Evolutionary conservation across 2,888 invertebrate genomes (phyloP).

Genomic region (Pammene fasciana): DNA sequence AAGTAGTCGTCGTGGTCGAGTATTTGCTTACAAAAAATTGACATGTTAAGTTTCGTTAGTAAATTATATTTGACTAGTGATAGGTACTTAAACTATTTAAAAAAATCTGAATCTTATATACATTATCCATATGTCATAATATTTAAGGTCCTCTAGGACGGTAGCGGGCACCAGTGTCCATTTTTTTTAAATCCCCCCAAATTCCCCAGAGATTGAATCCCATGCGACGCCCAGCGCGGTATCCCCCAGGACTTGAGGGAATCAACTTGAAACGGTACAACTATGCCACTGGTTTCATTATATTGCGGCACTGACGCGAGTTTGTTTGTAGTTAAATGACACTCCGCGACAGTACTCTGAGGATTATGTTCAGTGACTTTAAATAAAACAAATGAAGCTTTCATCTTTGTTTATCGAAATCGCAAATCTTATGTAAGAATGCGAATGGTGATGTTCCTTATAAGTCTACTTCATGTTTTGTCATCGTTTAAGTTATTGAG

Average conservation of each 20-base stretch:
- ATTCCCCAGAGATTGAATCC: conserved; percentile 83
- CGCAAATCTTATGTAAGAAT: too few relatives aligned
- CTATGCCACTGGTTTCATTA: conserved; percentile 36
- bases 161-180: conserved; percentile 26
- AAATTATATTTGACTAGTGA: too few relatives aligned
- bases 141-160: neutral
- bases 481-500: too few relatives aligned
- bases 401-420: neutral
- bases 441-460: too few relatives aligned
- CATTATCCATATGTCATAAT: neutral
- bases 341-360: conserved; percentile 10
- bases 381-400: neutral
- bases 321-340: conserved; percentile 8
- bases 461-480: too few relatives aligned
- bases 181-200: conserved; percentile 69
- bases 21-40: too few relatives aligned
- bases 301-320: conserved; percentile 8
- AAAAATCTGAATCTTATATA: neutral
- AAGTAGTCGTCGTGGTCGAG: too few relatives aligned
- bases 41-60: too few relatives aligned
- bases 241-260: conserved; percentile 51
- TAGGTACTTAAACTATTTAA: too few relatives aligned
- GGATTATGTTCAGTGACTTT: neutral
- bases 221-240: conserved; percentile 67
- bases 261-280: conserved; percentile 66